Conservation (phyloP, 2,888 invertebrate species). For the Drosophila suboccidentalis region DNA sequence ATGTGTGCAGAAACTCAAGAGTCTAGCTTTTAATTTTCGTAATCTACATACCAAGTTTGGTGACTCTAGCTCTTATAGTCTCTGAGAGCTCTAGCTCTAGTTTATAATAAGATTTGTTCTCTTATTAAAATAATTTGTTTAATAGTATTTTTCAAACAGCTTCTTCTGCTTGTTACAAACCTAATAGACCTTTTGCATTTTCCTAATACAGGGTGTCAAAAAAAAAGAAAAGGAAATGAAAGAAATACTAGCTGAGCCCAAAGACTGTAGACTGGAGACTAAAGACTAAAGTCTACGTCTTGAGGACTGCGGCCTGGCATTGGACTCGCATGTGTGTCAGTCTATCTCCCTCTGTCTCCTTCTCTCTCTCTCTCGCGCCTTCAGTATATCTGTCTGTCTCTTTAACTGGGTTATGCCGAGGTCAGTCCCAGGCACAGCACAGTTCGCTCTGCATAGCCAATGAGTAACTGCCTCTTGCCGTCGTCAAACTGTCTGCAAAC, state of each 20-base stretch:
- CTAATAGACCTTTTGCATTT: neutral
- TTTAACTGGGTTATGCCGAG: constrained; percentile 66
- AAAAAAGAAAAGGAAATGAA: neutral
- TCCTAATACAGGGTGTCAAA: neutral
- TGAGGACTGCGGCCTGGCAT: constrained; percentile 58
- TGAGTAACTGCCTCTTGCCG: constrained; percentile 61
- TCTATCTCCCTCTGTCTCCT: neutral
- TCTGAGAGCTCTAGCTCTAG: too few relatives aligned
- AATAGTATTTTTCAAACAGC: too few relatives aligned
- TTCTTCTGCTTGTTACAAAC: neutral
- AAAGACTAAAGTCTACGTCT: constrained; percentile 40
- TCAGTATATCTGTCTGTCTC: constrained; percentile 21
- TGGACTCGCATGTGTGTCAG: constrained; percentile 52
- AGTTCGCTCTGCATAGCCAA: constrained; percentile 58
- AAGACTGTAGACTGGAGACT: constrained; percentile 5
- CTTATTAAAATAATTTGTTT: too few relatives aligned
- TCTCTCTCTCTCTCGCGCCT: neutral
- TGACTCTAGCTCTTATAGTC: too few relatives aligned
- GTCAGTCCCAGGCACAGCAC: constrained; percentile 41
- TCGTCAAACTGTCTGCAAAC: constrained; percentile 75
- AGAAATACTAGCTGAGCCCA: constrained; percentile 2
- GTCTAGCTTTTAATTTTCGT: too few relatives aligned
- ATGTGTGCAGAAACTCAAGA: too few relatives aligned
- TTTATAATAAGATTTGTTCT: too few relatives aligned
- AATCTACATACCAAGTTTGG: too few relatives aligned